Percentiles rank a stretch among this genome's conserved stretches.
phyloP scores from a whole-genome alignment of 1,140 invertebrate genomes.

The Dufourea novaeangliae region DNA sequence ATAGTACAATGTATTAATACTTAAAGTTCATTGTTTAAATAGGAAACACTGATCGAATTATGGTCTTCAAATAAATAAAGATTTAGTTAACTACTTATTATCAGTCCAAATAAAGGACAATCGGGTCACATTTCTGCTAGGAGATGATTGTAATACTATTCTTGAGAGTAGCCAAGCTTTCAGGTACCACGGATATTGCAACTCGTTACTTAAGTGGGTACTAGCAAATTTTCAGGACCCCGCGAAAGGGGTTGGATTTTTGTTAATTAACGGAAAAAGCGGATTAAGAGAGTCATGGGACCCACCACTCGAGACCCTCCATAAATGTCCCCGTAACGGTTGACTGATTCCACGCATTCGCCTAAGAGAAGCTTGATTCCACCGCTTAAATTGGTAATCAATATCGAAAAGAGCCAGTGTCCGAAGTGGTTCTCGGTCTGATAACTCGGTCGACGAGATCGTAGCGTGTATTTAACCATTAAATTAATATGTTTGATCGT shows the following conservation, averaged over 20 bases:
- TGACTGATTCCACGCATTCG: not conserved
- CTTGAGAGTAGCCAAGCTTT: no score
- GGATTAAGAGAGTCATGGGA: not conserved
- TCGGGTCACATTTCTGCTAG: no score
- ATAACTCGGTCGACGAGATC: not conserved
- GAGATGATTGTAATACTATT: no score
- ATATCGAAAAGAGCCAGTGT: not conserved
- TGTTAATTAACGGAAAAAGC: conserved; percentile 31
- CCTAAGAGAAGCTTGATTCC: not conserved
- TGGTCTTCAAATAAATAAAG: no score
- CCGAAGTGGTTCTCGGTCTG: not conserved
- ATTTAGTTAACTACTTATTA: no score
- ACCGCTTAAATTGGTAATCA: not conserved
- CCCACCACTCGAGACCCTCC: not conserved
- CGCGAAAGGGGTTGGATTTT: conserved; percentile 13
- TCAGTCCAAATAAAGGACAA: no score
- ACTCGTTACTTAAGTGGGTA: not conserved
- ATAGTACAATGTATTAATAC: no score
- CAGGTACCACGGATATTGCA: no score
- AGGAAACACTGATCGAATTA: no score
- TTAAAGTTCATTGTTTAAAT: no score
- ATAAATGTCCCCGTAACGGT: not conserved
- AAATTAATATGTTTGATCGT: not conserved
- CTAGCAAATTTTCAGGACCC: conserved; percentile 23
- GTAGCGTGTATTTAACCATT: not conserved